A percentile compares a stretch with the other conserved stretches of the same genome.
phyloP scores from a whole-genome alignment of 2,113 vertebrate species.

The Turdus rufiventris region DNA sequence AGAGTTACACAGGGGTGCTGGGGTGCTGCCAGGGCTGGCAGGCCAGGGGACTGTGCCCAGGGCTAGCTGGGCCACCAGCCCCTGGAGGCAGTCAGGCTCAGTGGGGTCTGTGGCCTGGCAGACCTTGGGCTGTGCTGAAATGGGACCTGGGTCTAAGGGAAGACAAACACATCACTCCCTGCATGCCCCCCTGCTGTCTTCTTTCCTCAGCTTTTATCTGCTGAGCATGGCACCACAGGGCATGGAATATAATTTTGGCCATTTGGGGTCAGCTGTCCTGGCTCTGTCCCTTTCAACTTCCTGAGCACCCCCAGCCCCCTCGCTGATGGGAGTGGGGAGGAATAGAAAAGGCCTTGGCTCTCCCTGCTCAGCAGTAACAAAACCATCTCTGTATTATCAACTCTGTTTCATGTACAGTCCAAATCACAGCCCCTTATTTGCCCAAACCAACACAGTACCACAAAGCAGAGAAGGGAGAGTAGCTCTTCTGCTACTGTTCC shows the following conservation, averaged over 20 bases:
- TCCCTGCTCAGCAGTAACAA: neutral
- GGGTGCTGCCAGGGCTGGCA: neutral
- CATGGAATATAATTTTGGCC: neutral
- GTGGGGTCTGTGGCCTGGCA: fast-evolving
- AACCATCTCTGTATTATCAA: neutral
- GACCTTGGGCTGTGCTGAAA: neutral
- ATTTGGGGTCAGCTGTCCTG: neutral
- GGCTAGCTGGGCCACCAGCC: neutral
- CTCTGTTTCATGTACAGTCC: neutral
- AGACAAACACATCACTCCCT: neutral
- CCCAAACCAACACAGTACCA: neutral
- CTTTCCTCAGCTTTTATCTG: neutral
- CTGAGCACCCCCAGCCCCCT: neutral
- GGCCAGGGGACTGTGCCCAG: neutral
- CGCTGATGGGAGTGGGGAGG: fast-evolving
- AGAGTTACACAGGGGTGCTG: fast-evolving
- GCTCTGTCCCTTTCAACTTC: neutral
- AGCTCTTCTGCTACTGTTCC: neutral
- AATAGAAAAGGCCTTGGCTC: neutral
- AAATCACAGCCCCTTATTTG: no score
- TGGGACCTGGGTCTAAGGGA: fast-evolving
- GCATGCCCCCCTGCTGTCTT: fast-evolving
- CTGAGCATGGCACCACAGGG: neutral
- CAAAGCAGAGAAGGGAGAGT: neutral
- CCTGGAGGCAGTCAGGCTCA: neutral